Base-by-base conservation (phyloP, 2,113 vertebrate genomes). In the Grus americana region DNA sequence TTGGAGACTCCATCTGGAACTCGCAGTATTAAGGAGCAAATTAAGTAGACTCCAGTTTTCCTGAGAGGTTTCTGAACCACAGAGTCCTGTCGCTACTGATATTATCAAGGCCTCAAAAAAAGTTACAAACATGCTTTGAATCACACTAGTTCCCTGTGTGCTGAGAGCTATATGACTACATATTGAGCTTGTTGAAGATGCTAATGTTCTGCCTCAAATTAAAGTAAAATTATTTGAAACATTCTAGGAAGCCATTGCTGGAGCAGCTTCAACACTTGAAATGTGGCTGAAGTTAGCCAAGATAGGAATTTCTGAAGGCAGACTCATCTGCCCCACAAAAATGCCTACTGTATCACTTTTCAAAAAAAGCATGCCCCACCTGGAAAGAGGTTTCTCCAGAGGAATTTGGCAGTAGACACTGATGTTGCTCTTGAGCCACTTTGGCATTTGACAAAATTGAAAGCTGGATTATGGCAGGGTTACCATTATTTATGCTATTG, bases 211-310 rank as follows among this genome's bases (percentile, higher is more conserved):
- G 30, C 46, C 59, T 96, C 92, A 93, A 95, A 92, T 95, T 93
- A 93, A 95, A 92, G 14, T 38, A 5, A 79, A 93, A 95, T 87
- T 91, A 36, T 86, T 94, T 93, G 58, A 93, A 97, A 92, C 52
- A 59, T 74, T 95, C 62, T 88, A 92, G 67, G 88, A 94, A 94
- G 27, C 23, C 49, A 90, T 83, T 94, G 47, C 72, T 96, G 76
- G 65, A 96, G 47, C 65, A 80, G 3, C 52, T 95, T 96, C 55
- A 88, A 40, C 76, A 13, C 26, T 93, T 96, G 44, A 54, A 34
- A 67, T 88, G 17, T 84, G 52, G 14, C n/a, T 88, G 88, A 67
- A 86, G 22, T 58, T 92, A 90, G 36, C 63, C 68, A 94, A 49
- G 81, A 68, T 61, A 29, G 18, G 27, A 94, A 62, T 90, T 93